Conservation (phyloP, 2,113 vertebrate species). For the Lota lota region DNA sequence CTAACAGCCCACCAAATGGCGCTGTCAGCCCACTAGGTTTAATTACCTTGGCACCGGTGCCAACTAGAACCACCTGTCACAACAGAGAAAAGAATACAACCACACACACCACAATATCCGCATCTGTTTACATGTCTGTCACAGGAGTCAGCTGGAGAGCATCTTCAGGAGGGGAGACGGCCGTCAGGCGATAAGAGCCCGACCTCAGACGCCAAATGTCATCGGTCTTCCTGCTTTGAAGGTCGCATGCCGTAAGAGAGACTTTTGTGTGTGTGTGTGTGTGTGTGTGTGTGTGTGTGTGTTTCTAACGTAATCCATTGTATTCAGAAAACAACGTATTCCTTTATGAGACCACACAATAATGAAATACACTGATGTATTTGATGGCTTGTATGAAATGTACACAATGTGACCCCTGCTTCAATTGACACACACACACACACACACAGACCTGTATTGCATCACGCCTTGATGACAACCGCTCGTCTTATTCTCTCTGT, state of each 20-base stretch:
- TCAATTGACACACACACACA: too few species aligned
- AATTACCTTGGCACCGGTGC: constrained; percentile 87
- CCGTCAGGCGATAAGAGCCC: constrained; percentile 47
- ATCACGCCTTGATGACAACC: too few species aligned
- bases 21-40: constrained; percentile 83
- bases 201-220: constrained; percentile 68
- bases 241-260: constrained; percentile 18
- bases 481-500: too few species aligned
- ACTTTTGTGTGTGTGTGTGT: too few species aligned
- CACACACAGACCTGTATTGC: too few species aligned
- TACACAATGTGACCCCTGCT: too few species aligned
- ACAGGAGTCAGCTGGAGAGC: constrained; percentile 71
- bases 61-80: constrained; percentile 93
- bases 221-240: constrained; percentile 41
- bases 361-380: too few species aligned
- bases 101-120: constrained; percentile 63
- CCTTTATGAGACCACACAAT: too few species aligned
- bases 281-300: too few species aligned
- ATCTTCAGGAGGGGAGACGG: constrained; percentile 55
- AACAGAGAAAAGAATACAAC: constrained; percentile 51
- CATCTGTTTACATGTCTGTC: constrained; percentile 92
- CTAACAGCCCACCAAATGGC: constrained; percentile 84
- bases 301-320: too few species aligned
- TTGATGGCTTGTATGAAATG: too few species aligned
- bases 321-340: too few species aligned